Evolutionary conservation across 2,113 vertebrate species (phyloP).

Genomic region (Oophaga pumilio): DNA sequence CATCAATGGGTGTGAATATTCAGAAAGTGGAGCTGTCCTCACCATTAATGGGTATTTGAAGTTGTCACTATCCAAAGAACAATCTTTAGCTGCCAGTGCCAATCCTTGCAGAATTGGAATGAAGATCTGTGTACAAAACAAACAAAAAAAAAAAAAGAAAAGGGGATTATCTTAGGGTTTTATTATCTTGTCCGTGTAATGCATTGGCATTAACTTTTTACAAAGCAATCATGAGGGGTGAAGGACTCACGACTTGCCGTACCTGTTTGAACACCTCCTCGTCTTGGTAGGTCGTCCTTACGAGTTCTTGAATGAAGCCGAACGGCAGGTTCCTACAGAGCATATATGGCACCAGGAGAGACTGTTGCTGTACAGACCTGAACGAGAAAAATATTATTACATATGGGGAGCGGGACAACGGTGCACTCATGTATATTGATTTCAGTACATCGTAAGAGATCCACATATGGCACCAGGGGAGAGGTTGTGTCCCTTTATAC

Average conservation of each 20-base stretch:
- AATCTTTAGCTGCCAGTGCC: slow-evolving; percentile 92
- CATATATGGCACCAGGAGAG: slow-evolving; percentile 96
- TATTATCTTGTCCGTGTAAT: background rate
- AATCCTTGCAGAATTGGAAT: slow-evolving; percentile 94
- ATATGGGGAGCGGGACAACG: background rate
- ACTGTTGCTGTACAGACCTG: slow-evolving; percentile 89
- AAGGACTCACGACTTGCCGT: slow-evolving; percentile 12
- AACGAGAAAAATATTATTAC: background rate
- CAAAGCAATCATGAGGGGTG: background rate
- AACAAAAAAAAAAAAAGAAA: too few species aligned
- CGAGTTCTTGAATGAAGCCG: slow-evolving; percentile 95
- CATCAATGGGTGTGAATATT: too few species aligned
- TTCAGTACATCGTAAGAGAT: too few species aligned
- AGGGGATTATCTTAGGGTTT: slow-evolving; percentile 33
- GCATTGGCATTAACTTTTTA: background rate
- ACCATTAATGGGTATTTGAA: slow-evolving; percentile 99
- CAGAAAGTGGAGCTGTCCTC: slow-evolving; percentile 61
- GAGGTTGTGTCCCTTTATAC: too few species aligned
- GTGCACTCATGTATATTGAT: too few species aligned
- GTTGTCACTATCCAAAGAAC: slow-evolving; percentile 96
- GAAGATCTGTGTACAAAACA: slow-evolving; percentile 87
- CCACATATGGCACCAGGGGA: too few species aligned
- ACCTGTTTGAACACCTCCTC: slow-evolving; percentile 97
- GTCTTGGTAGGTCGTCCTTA: slow-evolving; percentile 95
- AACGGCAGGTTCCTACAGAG: slow-evolving; percentile 97